These are phyloP conservation scores for Camelus dromedarius DNA, from an alignment of 2,113 vertebrate genomes.

Conservation along the genomic window DNA sequence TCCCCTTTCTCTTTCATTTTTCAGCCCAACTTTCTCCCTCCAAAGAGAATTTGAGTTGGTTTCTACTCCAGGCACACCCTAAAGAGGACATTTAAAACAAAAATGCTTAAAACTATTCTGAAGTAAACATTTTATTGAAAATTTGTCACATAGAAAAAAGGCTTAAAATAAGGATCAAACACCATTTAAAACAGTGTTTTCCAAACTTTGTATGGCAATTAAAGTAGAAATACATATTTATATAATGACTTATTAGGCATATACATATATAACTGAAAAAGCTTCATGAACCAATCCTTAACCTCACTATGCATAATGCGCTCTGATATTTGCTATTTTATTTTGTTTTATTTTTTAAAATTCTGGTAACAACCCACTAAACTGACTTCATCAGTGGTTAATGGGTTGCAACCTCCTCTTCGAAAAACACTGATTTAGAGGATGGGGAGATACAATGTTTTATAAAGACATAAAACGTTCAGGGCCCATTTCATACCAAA, in stretches of 20 bases:
- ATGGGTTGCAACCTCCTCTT: background rate
- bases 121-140: too few relatives aligned
- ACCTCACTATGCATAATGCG: background rate
- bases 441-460: background rate
- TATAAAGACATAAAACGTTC: background rate
- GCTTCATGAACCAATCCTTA: background rate
- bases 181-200: background rate
- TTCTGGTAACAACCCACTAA: background rate
- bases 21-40: background rate
- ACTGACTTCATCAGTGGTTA: background rate
- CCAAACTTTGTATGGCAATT: background rate
- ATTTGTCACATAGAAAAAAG: too few relatives aligned
- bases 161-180: background rate
- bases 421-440: conserved; percentile 3
- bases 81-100: background rate
- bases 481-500: background rate
- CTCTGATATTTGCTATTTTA: background rate
- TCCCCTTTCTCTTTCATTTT: background rate
- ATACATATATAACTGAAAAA: background rate
- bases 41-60: background rate
- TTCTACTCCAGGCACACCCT: background rate
- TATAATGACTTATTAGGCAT: background rate
- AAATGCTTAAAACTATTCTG: background rate
- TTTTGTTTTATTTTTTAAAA: background rate
- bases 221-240: background rate